Percentiles rank a stretch among this genome's conserved stretches.
Conservation (phyloP, 2,797 vertebrate genomes). For the Florisuga fusca region DNA sequence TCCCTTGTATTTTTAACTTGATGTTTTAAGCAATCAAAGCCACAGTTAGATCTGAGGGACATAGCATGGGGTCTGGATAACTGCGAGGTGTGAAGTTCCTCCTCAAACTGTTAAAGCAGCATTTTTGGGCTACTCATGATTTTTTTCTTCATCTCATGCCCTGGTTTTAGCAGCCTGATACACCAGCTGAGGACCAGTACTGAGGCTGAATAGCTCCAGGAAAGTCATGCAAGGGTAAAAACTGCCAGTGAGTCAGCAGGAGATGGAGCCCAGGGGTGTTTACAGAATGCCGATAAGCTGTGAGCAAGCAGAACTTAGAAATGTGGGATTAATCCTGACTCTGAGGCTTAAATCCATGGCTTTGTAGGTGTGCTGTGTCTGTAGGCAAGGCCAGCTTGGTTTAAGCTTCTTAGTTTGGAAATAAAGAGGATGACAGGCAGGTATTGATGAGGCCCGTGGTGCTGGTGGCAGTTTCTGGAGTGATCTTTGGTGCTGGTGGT, state of each 20-base stretch:
- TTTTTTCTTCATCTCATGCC: background rate
- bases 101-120: fast-evolving
- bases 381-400: background rate
- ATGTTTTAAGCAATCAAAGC: background rate
- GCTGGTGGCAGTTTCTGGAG: background rate
- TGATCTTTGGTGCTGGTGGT: background rate
- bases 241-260: background rate
- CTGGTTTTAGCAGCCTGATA: background rate
- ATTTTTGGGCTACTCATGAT: fast-evolving
- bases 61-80: background rate
- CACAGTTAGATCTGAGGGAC: background rate
- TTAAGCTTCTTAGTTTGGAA: background rate
- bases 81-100: background rate
- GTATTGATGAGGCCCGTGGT: background rate
- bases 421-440: background rate
- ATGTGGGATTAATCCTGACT: fast-evolving
- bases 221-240: background rate
- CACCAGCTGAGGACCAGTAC: background rate
- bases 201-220: background rate
- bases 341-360: background rate
- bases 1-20: background rate
- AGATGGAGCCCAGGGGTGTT: background rate
- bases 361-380: background rate
- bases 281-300: background rate
- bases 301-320: background rate